These are phyloP conservation scores for Venusia cambrica DNA, from an alignment of 2,888 invertebrate species.

Conservation along the genomic window DNA sequence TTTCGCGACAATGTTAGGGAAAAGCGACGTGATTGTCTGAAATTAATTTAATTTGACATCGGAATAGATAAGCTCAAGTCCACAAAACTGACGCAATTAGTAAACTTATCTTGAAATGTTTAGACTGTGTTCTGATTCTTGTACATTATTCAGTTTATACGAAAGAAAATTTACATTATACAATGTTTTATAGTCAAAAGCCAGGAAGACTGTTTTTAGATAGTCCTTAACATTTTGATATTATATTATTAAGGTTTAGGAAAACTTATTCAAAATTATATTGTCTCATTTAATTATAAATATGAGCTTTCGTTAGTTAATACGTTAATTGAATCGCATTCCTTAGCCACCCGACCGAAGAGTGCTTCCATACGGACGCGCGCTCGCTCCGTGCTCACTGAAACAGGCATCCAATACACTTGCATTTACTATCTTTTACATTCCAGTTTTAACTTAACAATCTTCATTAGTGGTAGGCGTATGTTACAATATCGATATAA, in stretches of 20 bases:
- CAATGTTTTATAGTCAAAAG: constrained; percentile 74
- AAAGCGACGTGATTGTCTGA: too few species aligned
- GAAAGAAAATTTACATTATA: constrained; percentile 74
- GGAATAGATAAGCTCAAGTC: constrained; percentile 11
- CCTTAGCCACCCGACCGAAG: too few species aligned
- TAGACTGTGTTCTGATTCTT: constrained; percentile 69
- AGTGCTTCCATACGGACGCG: too few species aligned
- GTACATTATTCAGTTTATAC: constrained; percentile 67
- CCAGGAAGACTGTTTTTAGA: constrained; percentile 79
- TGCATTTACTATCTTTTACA: too few species aligned
- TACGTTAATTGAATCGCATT: constrained; percentile 7
- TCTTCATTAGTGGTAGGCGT: constrained; percentile 20
- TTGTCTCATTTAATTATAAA: constrained; percentile 33
- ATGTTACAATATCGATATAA: too few species aligned
- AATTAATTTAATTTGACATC: constrained; percentile 41
- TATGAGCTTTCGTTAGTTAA: constrained; percentile 19
- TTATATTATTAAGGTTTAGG: constrained; percentile 70
- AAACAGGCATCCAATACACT: too few species aligned
- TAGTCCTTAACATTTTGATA: constrained; percentile 77
- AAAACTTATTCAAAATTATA: constrained; percentile 53
- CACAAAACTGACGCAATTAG: constrained; percentile 21
- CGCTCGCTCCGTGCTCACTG: constrained; percentile 58
- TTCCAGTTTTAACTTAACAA: constrained; percentile 18
- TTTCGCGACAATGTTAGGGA: too few species aligned
- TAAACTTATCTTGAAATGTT: constrained; percentile 42